Conservation (phyloP, 2,888 invertebrate genomes). For the Eristalis tenax region DNA sequence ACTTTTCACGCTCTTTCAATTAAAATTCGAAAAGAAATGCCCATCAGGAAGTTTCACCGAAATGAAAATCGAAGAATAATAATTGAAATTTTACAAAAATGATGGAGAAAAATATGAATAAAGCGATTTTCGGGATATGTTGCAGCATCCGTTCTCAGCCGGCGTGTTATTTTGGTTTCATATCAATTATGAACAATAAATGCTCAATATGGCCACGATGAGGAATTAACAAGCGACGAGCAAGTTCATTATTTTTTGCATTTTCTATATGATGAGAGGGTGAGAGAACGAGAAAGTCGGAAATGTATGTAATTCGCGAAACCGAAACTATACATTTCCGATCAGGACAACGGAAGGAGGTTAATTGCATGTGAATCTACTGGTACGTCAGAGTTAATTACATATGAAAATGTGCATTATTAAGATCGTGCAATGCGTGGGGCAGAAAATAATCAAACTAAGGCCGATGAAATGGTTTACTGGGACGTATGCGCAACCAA, state of each 20-base stretch:
- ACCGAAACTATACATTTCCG: neutral
- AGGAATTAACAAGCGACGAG: neutral
- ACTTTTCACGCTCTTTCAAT: neutral
- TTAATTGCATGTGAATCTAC: neutral
- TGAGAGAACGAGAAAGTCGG: neutral
- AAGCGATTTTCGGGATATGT: slow-evolving; percentile 18
- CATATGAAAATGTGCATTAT: neutral
- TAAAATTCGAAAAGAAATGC: neutral
- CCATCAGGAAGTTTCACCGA: neutral
- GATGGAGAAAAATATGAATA: slow-evolving; percentile 7
- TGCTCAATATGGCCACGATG: slow-evolving; percentile 36
- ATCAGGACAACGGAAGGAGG: neutral
- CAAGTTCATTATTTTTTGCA: neutral
- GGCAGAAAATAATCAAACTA: too few relatives aligned
- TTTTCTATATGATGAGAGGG: neutral
- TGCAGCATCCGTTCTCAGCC: slow-evolving; percentile 4
- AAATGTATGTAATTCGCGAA: neutral
- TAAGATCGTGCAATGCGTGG: too few relatives aligned
- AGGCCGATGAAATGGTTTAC: too few relatives aligned
- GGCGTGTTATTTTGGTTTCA: slow-evolving; percentile 21
- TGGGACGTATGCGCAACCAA: too few relatives aligned
- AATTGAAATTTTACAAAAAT: neutral
- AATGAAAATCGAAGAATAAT: slow-evolving; percentile 1
- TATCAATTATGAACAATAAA: slow-evolving; percentile 46
- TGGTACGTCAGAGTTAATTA: neutral